Evolutionary conservation across 2,888 invertebrate species (phyloP).

Genomic region (Shargacucullia verbasci): DNA sequence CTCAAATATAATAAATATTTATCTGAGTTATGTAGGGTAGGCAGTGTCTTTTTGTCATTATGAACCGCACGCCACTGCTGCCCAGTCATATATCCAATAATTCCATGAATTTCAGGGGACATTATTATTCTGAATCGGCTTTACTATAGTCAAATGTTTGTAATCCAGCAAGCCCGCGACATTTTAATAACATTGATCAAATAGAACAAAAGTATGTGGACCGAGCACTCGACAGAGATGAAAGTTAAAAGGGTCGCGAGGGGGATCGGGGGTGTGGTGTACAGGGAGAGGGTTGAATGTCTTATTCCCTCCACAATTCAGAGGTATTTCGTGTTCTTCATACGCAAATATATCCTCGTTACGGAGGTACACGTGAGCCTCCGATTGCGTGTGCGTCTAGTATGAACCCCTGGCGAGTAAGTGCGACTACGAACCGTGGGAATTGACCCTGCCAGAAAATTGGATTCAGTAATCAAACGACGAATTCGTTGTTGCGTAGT

Average conservation of each 20-base stretch:
- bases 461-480: constrained; percentile 82
- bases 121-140: constrained; percentile 66
- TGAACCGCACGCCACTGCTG: too few species aligned
- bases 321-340: constrained; percentile 90
- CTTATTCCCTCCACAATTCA: constrained; percentile 89
- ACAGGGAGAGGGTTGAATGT: constrained; percentile 85
- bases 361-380: constrained; percentile 86
- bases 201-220: constrained; percentile 90
- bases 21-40: too few species aligned
- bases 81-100: constrained; percentile 1
- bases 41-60: too few species aligned
- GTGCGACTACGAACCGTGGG: constrained; percentile 73
- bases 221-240: constrained; percentile 89
- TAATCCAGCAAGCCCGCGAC: constrained; percentile 86
- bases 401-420: constrained; percentile 74
- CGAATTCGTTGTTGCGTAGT: constrained; percentile 70
- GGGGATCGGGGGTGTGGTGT: constrained; percentile 65
- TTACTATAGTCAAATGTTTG: constrained; percentile 84
- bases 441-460: constrained; percentile 80
- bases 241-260: constrained; percentile 89
- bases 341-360: constrained; percentile 90
- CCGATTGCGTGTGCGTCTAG: constrained; percentile 84
- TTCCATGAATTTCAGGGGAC: constrained; percentile 31
- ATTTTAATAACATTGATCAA: constrained; percentile 90
- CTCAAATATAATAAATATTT: too few species aligned